Evolutionary conservation across 2,797 vertebrate species (phyloP).

Genomic region (Brotula barbata): DNA sequence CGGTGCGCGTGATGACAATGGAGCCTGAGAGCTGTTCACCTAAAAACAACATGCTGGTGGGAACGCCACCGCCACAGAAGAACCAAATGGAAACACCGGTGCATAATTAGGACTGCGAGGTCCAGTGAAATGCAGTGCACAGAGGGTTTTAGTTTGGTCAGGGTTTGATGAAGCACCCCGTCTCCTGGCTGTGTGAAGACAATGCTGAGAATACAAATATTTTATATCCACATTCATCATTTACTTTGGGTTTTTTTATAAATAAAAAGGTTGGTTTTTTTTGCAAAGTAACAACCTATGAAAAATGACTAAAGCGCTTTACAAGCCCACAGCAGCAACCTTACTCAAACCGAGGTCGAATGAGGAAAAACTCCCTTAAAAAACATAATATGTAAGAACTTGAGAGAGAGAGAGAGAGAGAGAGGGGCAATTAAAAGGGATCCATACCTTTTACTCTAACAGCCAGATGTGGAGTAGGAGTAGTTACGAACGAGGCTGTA

Average conservation of each 20-base stretch:
- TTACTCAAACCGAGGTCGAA: no score
- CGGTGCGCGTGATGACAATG: slow-evolving; percentile 90
- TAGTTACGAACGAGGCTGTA: background rate
- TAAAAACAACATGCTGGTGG: slow-evolving; percentile 97
- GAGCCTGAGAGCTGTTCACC: slow-evolving; percentile 95
- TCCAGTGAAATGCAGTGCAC: background rate
- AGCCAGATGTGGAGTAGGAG: background rate
- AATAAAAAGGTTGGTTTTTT: background rate
- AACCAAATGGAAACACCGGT: slow-evolving; percentile 27
- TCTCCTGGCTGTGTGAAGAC: slow-evolving; percentile 2
- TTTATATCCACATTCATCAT: background rate
- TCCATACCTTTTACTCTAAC: background rate
- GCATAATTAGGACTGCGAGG: slow-evolving; percentile 32
- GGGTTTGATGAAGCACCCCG: slow-evolving; percentile 23
- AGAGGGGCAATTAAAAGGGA: slow-evolving; percentile 1
- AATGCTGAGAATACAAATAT: background rate
- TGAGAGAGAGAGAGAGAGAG: background rate
- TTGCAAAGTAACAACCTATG: background rate
- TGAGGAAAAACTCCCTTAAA: no score
- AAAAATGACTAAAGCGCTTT: slow-evolving; percentile 13
- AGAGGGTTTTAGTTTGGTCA: slow-evolving; percentile 12
- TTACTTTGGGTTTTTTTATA: slow-evolving; percentile 11
- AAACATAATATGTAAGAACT: background rate
- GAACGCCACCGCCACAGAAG: slow-evolving; percentile 52
- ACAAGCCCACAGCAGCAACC: background rate